These are phyloP conservation scores for Eurypyga helias DNA, from an alignment of 2,113 vertebrate species.

Conservation along the genomic window DNA sequence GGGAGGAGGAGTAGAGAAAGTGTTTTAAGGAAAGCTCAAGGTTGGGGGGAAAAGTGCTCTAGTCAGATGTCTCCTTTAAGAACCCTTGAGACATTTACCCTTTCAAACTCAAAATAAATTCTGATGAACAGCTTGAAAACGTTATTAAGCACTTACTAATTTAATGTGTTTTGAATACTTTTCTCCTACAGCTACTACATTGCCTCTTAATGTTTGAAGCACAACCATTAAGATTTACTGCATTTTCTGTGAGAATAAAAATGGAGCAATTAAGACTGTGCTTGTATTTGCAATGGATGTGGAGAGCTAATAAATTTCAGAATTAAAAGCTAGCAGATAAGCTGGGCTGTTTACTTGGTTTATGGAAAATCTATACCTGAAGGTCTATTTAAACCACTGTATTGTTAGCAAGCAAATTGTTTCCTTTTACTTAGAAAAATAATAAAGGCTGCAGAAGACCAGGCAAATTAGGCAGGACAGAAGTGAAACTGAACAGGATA, in stretches of 20 bases:
- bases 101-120: conserved; percentile 64
- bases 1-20: neutral
- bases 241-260: conserved; percentile 75
- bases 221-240: conserved; percentile 75
- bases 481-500: neutral
- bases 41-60: neutral
- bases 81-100: conserved; percentile 24
- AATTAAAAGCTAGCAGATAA: conserved; percentile 78
- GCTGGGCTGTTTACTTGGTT: conserved; percentile 47
- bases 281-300: conserved; percentile 68
- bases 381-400: conserved; percentile 69
- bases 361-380: conserved; percentile 78
- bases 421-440: conserved; percentile 64
- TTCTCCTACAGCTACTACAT: conserved; percentile 63
- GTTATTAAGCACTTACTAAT: conserved; percentile 67
- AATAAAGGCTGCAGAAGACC: neutral
- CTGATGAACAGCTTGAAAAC: conserved; percentile 70
- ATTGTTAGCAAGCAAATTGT: conserved; percentile 54
- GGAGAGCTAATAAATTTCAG: conserved; percentile 76
- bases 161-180: conserved; percentile 70
- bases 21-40: conserved; percentile 6
- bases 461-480: conserved; percentile 3
- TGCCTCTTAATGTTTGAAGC: conserved; percentile 60
- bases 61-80: conserved; percentile 25
- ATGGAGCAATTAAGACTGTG: conserved; percentile 78